These are phyloP conservation scores for Timandra comae DNA, from an alignment of 2,888 invertebrate genomes.

Conservation along the genomic window DNA sequence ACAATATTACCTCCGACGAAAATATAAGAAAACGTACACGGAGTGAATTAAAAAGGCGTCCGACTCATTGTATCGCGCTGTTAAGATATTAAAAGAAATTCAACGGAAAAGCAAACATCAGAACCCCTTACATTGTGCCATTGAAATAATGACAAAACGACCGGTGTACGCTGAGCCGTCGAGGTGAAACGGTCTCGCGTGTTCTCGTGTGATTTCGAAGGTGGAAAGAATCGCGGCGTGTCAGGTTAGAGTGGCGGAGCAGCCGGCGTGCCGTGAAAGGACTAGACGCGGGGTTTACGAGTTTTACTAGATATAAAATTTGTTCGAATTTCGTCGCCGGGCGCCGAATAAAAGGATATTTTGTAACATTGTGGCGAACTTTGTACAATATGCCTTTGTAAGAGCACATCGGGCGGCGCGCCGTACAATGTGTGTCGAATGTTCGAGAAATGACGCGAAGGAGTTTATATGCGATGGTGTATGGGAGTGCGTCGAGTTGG, in stretches of 20 bases:
- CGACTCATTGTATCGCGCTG: conserved; percentile 10
- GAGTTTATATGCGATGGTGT: too few species aligned
- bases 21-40: background rate
- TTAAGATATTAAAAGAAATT: conserved; percentile 18
- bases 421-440: too few species aligned
- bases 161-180: conserved; percentile 17
- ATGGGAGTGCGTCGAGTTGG: too few species aligned
- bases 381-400: conserved; percentile 10
- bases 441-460: too few species aligned
- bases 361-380: conserved; percentile 14
- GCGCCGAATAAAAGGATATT: conserved; percentile 15
- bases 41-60: conserved; percentile 4
- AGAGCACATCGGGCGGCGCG: too few species aligned
- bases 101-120: conserved; percentile 15
- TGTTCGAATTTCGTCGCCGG: conserved; percentile 17
- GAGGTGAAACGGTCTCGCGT: conserved; percentile 7
- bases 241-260: conserved; percentile 5
- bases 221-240: conserved; percentile 7
- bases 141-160: conserved; percentile 17
- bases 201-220: background rate
- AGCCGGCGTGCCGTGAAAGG: conserved; percentile 12
- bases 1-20: background rate
- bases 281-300: conserved; percentile 19
- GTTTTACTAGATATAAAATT: conserved; percentile 23
- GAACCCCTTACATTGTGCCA: conserved; percentile 22